phyloP scores from a whole-genome alignment of 1,140 invertebrate genomes.

The Drosophila kohkoa region DNA sequence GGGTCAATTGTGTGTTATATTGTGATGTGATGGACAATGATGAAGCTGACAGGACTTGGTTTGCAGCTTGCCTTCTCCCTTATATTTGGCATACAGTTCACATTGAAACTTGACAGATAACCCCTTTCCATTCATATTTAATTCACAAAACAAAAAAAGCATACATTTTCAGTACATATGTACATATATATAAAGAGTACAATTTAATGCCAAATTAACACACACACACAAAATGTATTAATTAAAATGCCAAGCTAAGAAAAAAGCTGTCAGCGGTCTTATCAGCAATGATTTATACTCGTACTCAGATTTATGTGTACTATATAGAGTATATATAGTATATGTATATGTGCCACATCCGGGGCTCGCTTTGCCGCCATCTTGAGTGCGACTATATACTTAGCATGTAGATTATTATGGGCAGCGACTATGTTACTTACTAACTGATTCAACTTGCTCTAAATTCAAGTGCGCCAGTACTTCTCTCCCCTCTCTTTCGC shows the following conservation, averaged over 20 bases:
- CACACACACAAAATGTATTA: conserved; percentile 50
- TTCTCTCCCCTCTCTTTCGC: neutral
- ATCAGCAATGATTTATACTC: conserved; percentile 71
- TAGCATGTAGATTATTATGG: conserved; percentile 66
- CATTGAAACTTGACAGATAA: conserved; percentile 72
- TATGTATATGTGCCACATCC: conserved; percentile 62
- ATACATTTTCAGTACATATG: conserved; percentile 14
- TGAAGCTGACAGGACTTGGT: conserved; percentile 31
- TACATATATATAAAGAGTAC: conserved; percentile 31
- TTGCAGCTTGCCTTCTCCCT: neutral
- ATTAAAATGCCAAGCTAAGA: conserved; percentile 60
- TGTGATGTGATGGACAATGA: conserved; percentile 42
- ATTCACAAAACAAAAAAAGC: neutral
- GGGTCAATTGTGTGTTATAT: conserved; percentile 50
- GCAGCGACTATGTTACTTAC: conserved; percentile 11
- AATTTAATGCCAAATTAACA: conserved; percentile 77
- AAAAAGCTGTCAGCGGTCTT: conserved; percentile 39
- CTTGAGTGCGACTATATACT: conserved; percentile 45
- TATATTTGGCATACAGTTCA: conserved; percentile 28
- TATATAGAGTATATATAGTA: conserved; percentile 9
- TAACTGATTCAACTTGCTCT: conserved; percentile 2
- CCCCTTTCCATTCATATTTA: conserved; percentile 30
- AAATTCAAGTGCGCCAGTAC: neutral
- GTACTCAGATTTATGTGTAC: conserved; percentile 26
- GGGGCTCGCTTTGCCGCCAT: conserved; percentile 61